These are phyloP conservation scores for Cynopterus sphinx DNA, from an alignment of 2,797 vertebrate genomes.

Conservation along the genomic window DNA sequence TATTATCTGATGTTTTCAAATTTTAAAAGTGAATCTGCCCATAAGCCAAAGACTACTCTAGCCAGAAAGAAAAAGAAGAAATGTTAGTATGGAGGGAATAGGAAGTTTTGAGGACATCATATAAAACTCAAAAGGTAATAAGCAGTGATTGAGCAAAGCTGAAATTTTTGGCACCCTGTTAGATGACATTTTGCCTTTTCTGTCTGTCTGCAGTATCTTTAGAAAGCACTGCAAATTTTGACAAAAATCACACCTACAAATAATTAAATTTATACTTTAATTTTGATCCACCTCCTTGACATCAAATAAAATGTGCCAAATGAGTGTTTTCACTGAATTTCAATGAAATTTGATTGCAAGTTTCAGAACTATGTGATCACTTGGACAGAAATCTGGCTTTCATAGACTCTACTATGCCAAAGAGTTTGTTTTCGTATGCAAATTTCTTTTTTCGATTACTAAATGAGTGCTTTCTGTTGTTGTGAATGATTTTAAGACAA, in stretches of 20 bases:
- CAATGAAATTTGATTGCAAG: neutral
- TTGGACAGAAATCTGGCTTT: neutral
- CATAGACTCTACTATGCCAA: accelerated
- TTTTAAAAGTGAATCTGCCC: neutral
- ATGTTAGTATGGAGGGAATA: neutral
- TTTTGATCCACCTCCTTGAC: neutral
- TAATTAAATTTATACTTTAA: neutral
- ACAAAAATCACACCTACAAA: neutral
- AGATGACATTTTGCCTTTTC: neutral
- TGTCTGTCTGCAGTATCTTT: neutral
- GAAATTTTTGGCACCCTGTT: neutral
- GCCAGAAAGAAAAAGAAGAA: slow-evolving; percentile 10
- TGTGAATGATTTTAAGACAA: neutral
- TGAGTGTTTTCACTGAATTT: neutral
- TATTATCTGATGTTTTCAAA: neutral
- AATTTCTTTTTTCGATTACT: neutral
- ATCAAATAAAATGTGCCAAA: neutral
- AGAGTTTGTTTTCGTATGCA: neutral
- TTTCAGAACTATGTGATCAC: neutral
- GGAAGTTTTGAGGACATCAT: neutral
- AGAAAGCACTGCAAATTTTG: slow-evolving; percentile 5
- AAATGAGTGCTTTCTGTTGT: neutral
- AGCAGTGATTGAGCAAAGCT: neutral
- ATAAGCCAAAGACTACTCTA: neutral
- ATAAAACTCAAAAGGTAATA: neutral